A percentile compares a stretch with the other conserved stretches of the same genome.
phyloP scores from a whole-genome alignment of 2,113 vertebrate genomes.

The Anguilla japonica region DNA sequence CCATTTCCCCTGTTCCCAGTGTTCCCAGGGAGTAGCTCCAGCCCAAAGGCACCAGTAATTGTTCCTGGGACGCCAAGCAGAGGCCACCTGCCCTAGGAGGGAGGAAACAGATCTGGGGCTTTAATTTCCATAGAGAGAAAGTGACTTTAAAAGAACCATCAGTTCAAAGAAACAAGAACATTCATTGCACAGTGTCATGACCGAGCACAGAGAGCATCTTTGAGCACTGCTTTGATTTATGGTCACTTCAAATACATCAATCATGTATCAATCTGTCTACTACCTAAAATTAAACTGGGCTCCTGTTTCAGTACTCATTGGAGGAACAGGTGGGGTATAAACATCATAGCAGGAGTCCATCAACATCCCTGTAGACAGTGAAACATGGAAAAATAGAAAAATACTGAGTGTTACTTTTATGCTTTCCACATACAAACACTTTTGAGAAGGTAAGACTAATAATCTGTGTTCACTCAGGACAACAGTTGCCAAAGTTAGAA shows the following conservation, averaged over 20 bases:
- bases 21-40: not conserved
- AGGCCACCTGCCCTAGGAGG: not conserved
- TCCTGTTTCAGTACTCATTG: not conserved
- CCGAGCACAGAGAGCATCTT: not conserved
- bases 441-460: too few relatives aligned
- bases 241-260: not conserved
- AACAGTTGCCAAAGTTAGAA: too few relatives aligned
- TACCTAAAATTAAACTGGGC: not conserved
- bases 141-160: not conserved
- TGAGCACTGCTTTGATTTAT: not conserved
- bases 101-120: conserved; percentile 24
- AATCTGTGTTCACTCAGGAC: too few relatives aligned
- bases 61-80: not conserved
- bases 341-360: too few relatives aligned
- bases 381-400: too few relatives aligned
- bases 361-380: too few relatives aligned
- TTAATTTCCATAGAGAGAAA: too few relatives aligned
- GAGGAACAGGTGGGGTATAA: not conserved
- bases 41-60: not conserved
- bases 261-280: not conserved
- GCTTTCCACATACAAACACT: too few relatives aligned
- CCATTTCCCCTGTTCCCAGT: not conserved
- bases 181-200: not conserved
- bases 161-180: not conserved
- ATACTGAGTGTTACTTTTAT: too few relatives aligned